Conservation (phyloP, 2,113 vertebrate species). For the Octodon degus region DNA sequence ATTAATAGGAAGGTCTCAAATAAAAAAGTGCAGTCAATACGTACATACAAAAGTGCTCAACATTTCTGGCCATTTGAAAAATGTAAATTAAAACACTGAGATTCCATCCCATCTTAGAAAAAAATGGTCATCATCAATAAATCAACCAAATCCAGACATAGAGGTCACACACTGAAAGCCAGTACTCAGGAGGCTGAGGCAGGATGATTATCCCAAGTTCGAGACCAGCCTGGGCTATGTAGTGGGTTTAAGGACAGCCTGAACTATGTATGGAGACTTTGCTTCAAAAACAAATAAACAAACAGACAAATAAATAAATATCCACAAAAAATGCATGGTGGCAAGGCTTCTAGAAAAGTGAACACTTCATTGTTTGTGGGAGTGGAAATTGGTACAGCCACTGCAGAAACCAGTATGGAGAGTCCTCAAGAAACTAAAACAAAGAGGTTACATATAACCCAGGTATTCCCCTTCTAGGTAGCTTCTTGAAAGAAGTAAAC, state of each 20-base stretch:
- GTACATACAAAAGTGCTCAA: background rate
- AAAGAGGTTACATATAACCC: too few relatives aligned
- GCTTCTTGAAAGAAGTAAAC: background rate
- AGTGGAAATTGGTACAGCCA: too few relatives aligned
- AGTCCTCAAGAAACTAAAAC: too few relatives aligned
- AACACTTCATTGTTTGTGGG: too few relatives aligned
- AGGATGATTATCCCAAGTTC: too few relatives aligned
- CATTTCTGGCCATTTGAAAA: background rate
- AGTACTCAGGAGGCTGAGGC: background rate
- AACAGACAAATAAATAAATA: background rate
- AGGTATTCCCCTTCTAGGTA: background rate
- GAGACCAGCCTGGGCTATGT: too few relatives aligned
- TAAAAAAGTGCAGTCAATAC: background rate
- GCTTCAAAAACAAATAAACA: background rate
- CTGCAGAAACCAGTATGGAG: too few relatives aligned
- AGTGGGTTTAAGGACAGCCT: too few relatives aligned
- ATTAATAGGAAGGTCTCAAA: background rate
- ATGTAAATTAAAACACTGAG: background rate
- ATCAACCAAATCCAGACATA: background rate
- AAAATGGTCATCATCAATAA: background rate
- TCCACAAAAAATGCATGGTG: background rate
- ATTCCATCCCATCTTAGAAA: background rate
- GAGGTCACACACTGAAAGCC: background rate
- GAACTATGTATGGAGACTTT: background rate
- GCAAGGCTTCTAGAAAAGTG: too few relatives aligned